Conservation (phyloP, 1,140 invertebrate species). For the Pseudomyrmex gracilis region DNA sequence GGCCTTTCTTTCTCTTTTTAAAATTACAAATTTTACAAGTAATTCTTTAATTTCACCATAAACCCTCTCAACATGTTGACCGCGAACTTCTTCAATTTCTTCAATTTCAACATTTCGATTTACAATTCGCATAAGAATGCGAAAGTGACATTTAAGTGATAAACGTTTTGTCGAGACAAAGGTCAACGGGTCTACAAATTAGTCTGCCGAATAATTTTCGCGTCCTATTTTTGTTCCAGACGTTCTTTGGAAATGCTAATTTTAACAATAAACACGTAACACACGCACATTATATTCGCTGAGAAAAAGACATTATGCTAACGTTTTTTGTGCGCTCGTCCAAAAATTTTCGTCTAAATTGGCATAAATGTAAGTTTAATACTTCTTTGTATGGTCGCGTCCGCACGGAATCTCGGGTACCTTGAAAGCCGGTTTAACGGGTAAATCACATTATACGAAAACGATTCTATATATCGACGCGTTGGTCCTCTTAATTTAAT, state of each 20-base stretch:
- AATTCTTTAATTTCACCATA: no score
- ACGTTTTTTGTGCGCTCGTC: conserved; percentile 18
- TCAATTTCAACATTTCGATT: not conserved
- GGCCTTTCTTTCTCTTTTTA: no score
- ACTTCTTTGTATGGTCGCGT: not conserved
- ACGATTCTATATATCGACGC: conserved; percentile 13
- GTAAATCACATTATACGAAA: conserved; percentile 43
- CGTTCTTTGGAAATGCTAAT: conserved; percentile 30
- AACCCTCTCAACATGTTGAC: no score
- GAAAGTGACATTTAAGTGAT: conserved; percentile 27
- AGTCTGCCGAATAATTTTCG: conserved; percentile 29
- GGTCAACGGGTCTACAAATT: conserved; percentile 12
- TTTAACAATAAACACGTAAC: conserved; percentile 44
- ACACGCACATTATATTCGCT: not conserved
- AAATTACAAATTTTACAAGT: no score
- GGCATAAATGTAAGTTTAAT: conserved; percentile 44
- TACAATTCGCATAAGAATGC: conserved; percentile 21
- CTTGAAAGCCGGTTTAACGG: conserved; percentile 47
- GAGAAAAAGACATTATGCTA: conserved; percentile 36
- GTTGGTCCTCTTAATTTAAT: not conserved
- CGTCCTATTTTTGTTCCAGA: conserved; percentile 48
- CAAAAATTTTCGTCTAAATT: not conserved
- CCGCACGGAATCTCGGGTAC: conserved; percentile 11
- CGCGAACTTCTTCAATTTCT: no score
- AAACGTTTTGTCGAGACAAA: not conserved